Evolutionary conservation across 1,140 invertebrate species (phyloP).

Genomic region (Eriocheir sinensis): DNA sequence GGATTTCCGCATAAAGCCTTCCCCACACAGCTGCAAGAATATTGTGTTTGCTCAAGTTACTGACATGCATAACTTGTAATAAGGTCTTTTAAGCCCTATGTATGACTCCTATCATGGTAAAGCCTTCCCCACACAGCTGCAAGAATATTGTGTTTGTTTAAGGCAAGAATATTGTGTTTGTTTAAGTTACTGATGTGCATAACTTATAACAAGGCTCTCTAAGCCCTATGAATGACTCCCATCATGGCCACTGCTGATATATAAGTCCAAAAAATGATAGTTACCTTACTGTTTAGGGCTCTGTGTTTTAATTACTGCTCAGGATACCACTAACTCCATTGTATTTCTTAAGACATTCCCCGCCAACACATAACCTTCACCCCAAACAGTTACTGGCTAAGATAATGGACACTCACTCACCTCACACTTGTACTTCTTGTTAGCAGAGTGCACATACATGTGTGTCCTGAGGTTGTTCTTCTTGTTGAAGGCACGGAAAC

Average conservation of each 20-base stretch:
- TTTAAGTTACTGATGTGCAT: background rate
- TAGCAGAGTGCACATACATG: constrained; percentile 67
- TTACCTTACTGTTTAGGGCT: too few relatives aligned
- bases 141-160: too few relatives aligned
- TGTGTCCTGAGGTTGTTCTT: constrained; percentile 64
- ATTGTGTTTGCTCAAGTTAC: background rate
- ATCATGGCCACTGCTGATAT: too few relatives aligned
- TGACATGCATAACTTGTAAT: background rate
- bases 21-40: constrained; percentile 66
- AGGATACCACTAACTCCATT: too few relatives aligned
- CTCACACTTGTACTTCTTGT: constrained; percentile 67
- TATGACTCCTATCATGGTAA: too few relatives aligned
- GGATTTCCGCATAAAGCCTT: constrained; percentile 65
- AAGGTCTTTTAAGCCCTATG: background rate
- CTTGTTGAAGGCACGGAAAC: constrained; percentile 69
- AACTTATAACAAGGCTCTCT: background rate
- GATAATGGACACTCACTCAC: constrained; percentile 48
- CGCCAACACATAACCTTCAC: too few relatives aligned
- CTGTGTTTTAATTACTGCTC: too few relatives aligned
- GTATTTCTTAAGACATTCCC: too few relatives aligned
- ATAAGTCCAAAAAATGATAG: too few relatives aligned
- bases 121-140: constrained; percentile 70
- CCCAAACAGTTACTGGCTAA: background rate
- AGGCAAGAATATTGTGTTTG: too few relatives aligned
- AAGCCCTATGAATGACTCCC: background rate